A percentile compares a stretch with the other conserved stretches of the same genome.
These are phyloP conservation scores for Tiliacea aurago DNA, from an alignment of 2,888 invertebrate genomes.

Conservation along the genomic window DNA sequence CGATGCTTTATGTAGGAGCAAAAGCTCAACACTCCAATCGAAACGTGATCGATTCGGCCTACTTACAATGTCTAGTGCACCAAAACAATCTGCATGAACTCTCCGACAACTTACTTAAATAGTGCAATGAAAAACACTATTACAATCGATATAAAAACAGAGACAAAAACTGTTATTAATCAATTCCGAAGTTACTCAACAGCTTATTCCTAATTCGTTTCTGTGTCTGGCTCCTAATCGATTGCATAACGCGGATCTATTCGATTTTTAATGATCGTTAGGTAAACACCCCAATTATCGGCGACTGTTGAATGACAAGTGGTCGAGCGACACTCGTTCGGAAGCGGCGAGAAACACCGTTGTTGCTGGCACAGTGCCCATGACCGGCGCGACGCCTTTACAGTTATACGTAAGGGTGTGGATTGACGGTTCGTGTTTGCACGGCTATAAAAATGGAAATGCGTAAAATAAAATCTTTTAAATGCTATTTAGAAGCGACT, in stretches of 20 bases:
- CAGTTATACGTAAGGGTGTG: constrained; percentile 69
- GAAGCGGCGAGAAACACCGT: constrained; percentile 77
- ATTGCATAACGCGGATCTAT: constrained; percentile 56
- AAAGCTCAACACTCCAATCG: constrained; percentile 67
- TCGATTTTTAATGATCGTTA: constrained; percentile 60
- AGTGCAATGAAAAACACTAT: constrained; percentile 31
- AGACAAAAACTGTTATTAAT: constrained; percentile 42
- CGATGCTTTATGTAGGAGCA: constrained; percentile 65
- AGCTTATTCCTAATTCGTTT: constrained; percentile 55
- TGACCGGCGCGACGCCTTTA: constrained; percentile 76
- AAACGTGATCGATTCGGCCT: constrained; percentile 79
- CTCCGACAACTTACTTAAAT: constrained; percentile 40
- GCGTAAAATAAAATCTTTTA: constrained; percentile 57
- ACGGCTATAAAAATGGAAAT: constrained; percentile 65
- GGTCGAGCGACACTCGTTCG: constrained; percentile 66
- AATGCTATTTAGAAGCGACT: constrained; percentile 50
- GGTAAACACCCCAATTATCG: constrained; percentile 62
- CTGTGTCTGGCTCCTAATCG: constrained; percentile 53
- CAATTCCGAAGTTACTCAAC: constrained; percentile 54
- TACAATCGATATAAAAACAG: constrained; percentile 44
- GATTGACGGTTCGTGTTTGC: constrained; percentile 65
- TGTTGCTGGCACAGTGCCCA: constrained; percentile 85
- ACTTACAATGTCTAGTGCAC: constrained; percentile 72
- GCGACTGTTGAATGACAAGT: constrained; percentile 62
- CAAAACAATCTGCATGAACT: constrained; percentile 39